Evolutionary conservation across 2,797 vertebrate genomes (phyloP).

Genomic region (Taenioides sp.): DNA sequence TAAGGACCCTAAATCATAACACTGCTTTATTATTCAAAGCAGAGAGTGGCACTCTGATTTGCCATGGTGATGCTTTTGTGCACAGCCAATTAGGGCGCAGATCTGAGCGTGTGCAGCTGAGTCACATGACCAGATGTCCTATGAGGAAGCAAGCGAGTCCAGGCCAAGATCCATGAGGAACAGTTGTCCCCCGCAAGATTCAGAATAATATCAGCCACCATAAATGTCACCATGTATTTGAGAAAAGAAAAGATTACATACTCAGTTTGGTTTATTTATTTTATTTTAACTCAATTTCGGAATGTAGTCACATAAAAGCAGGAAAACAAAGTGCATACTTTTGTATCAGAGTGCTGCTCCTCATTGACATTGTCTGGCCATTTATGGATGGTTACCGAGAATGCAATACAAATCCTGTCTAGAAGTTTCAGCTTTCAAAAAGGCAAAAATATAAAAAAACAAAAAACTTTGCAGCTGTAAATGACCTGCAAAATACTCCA

Average conservation of each 20-base stretch:
- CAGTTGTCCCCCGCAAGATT: constrained; percentile 70
- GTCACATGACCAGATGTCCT: constrained; percentile 70
- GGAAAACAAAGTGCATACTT: not conserved
- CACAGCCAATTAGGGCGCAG: constrained; percentile 63
- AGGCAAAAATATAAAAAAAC: not conserved
- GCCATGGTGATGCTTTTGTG: constrained; percentile 45
- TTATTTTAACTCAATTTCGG: constrained; percentile 40
- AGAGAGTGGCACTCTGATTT: constrained; percentile 36
- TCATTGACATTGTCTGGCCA: not conserved
- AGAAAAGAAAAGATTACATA: constrained; percentile 43
- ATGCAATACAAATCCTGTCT: not conserved
- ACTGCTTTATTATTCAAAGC: constrained; percentile 54
- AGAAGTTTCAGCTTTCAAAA: not conserved
- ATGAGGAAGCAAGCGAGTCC: constrained; percentile 68
- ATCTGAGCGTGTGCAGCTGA: constrained; percentile 62
- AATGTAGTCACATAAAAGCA: not conserved
- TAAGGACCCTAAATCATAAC: constrained; percentile 36
- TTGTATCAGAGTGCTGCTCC: not conserved
- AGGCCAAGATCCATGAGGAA: constrained; percentile 69
- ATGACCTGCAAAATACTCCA: not conserved
- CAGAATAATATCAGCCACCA: constrained; percentile 56
- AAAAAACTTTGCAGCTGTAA: not conserved
- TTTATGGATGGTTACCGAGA: not conserved
- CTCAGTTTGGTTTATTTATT: constrained; percentile 60
- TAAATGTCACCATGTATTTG: constrained; percentile 56